These are phyloP conservation scores for Gastracanthus pulcherrimus DNA, from an alignment of 2,888 invertebrate genomes.

Conservation along the genomic window DNA sequence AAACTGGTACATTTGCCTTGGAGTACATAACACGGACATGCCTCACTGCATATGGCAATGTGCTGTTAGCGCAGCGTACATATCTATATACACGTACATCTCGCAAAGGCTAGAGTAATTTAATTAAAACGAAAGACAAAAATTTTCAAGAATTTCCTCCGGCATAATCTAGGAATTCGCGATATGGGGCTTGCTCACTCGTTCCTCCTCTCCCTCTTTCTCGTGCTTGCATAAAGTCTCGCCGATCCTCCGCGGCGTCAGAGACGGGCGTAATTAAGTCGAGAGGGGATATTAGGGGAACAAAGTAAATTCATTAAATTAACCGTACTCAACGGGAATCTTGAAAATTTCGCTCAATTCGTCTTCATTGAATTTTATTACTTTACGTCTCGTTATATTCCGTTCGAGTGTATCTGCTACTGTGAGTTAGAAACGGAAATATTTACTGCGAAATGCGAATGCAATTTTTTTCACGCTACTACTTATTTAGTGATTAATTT, in stretches of 20 bases:
- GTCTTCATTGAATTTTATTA: slow-evolving; percentile 26
- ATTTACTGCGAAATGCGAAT: no score
- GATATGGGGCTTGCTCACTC: not conserved
- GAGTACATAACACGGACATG: not conserved
- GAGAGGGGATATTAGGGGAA: not conserved
- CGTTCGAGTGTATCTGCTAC: not conserved
- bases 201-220: not conserved
- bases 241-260: no score
- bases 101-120: slow-evolving; percentile 30
- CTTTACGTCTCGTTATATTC: not conserved
- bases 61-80: slow-evolving; percentile 1
- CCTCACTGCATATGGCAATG: slow-evolving; percentile 21
- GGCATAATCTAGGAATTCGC: slow-evolving; percentile 23
- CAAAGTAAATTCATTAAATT: slow-evolving; percentile 36
- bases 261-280: slow-evolving; percentile 26
- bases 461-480: no score
- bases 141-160: slow-evolving; percentile 33
- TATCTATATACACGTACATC: not conserved
- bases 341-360: slow-evolving; percentile 14
- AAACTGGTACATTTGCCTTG: slow-evolving; percentile 35
- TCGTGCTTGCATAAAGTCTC: not conserved
- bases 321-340: slow-evolving; percentile 11
- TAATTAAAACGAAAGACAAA: slow-evolving; percentile 39
- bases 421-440: not conserved
- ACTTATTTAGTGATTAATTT: no score